Evolutionary conservation across 2,113 vertebrate species (phyloP).

Genomic region (Lepisosteus oculatus): DNA sequence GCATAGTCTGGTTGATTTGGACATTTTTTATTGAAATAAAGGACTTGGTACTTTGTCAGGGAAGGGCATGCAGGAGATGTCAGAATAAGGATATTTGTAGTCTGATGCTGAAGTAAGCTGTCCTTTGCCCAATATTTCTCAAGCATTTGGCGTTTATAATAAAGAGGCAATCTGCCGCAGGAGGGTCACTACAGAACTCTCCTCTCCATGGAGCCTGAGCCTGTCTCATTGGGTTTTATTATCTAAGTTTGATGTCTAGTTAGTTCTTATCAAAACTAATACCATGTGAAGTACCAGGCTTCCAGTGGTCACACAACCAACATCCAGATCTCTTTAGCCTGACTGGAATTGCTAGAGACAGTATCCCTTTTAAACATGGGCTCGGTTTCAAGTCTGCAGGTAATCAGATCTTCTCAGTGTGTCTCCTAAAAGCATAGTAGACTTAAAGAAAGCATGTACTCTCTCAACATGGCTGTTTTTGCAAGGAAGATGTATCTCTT

Average conservation of each 20-base stretch:
- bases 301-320: slow-evolving; percentile 51
- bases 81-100: slow-evolving; percentile 37
- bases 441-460: background rate
- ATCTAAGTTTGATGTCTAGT: slow-evolving; percentile 56
- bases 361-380: slow-evolving; percentile 36
- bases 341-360: slow-evolving; percentile 49
- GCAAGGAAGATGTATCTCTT: slow-evolving; percentile 11
- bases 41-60: slow-evolving; percentile 51
- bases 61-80: slow-evolving; percentile 38
- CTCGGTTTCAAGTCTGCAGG: slow-evolving; percentile 38
- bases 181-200: slow-evolving; percentile 44
- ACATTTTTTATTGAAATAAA: slow-evolving; percentile 63
- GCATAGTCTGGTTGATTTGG: slow-evolving; percentile 43
- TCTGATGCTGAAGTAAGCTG: slow-evolving; percentile 40
- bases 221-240: slow-evolving; percentile 60
- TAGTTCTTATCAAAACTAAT: slow-evolving; percentile 67
- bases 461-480: background rate
- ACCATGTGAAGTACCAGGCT: slow-evolving; percentile 60
- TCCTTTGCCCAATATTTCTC: slow-evolving; percentile 49
- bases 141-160: slow-evolving; percentile 52
- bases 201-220: slow-evolving; percentile 42
- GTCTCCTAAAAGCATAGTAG: background rate
- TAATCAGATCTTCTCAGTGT: slow-evolving; percentile 9
- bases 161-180: slow-evolving; percentile 42
- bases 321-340: slow-evolving; percentile 48